phyloP scores from a whole-genome alignment of 2,888 invertebrate genomes.

The Eupelmus urozonus region DNA sequence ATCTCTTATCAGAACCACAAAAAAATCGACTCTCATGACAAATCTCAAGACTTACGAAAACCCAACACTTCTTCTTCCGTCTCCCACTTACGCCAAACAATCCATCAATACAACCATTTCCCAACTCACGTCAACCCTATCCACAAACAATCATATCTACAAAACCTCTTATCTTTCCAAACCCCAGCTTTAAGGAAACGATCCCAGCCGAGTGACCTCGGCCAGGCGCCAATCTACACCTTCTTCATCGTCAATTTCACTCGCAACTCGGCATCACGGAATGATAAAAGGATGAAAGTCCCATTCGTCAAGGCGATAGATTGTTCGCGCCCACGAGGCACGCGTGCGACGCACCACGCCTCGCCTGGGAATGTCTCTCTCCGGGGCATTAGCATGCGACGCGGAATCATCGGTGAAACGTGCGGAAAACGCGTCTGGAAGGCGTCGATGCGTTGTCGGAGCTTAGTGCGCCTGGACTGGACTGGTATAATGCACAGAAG shows the following conservation, averaged over 20 bases:
- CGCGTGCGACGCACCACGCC: slow-evolving; percentile 10
- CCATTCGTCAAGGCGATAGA: slow-evolving; percentile 35
- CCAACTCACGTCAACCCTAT: too few relatives aligned
- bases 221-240: neutral
- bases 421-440: neutral
- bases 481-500: neutral
- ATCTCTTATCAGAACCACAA: too few relatives aligned
- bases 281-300: slow-evolving; percentile 49
- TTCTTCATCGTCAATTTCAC: neutral
- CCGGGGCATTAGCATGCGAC: slow-evolving; percentile 1
- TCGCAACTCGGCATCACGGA: slow-evolving; percentile 5
- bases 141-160: too few relatives aligned
- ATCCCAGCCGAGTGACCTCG: neutral
- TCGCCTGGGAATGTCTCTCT: slow-evolving; percentile 23
- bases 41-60: too few relatives aligned
- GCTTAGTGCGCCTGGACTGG: neutral
- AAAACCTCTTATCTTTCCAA: too few relatives aligned
- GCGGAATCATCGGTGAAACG: slow-evolving; percentile 25
- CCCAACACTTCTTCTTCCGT: too few relatives aligned
- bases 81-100: too few relatives aligned
- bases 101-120: too few relatives aligned
- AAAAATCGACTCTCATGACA: too few relatives aligned
- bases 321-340: neutral
- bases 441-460: slow-evolving; percentile 8
- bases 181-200: neutral